Base-by-base conservation (phyloP, 2,797 vertebrate species). In the Lagocephalus sceleratus region DNA sequence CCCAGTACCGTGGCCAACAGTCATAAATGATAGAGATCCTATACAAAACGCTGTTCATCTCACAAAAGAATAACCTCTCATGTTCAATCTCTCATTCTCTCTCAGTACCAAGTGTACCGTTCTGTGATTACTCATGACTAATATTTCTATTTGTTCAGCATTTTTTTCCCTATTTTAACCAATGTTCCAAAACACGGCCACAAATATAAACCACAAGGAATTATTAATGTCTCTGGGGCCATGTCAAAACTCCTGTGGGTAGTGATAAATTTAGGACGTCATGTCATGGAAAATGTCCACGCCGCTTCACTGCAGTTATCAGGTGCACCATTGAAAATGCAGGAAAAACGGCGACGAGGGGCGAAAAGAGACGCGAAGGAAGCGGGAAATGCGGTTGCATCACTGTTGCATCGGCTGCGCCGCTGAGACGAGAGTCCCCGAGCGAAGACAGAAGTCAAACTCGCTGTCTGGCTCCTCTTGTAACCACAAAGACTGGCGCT, bases 1-100 rank as follows among this genome's bases (percentile, higher is more conserved):
- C 52, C 17, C 25, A 23, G 55, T 56, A 53, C 46, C 20, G 14
- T 23, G 29, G 42, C 48, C 57, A 59, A 20, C 22, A 50, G 52
- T 71, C 63, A 78, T 63, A 61, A 76, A 63, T 71, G 9, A 66
- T 72, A 17, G 54, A 57, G 16, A 44, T 49, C 50, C 19, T 51
- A 29, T 19, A 23, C 32, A 32, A 59, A 35, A 12, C 14, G 32
- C 4, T 2, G 15, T 17, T 39, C 7, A 6, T 40, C 5, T 32
- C 49, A 61, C 15, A 2, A 8, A n/a, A 21, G 38, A 23, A 25
- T 20, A 2, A 38, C 26, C 12, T 7, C 12, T 14, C 32, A 35
- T 14, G 12, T 14, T 14, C 32, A 14, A 10, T 3, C 11, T 11
- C 14, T 12, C 9, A 35, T 14, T 12, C 14, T 35, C 2, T 10